Percentiles rank a stretch among this genome's conserved stretches.
Evolutionary conservation across 2,113 vertebrate genomes (phyloP).

Genomic region (Corapipo altera): DNA sequence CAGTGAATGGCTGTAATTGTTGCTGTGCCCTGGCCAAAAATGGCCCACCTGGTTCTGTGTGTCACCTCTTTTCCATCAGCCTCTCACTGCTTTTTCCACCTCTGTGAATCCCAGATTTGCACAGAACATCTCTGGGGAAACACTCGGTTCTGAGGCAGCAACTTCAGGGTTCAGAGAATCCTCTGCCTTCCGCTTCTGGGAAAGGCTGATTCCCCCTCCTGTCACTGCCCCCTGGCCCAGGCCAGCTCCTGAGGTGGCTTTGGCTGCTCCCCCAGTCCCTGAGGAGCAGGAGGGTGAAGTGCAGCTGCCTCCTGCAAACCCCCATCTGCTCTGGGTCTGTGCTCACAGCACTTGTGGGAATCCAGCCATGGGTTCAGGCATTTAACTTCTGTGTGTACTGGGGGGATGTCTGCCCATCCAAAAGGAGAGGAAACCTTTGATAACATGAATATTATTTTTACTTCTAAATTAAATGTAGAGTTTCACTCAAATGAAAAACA

Average conservation of each 20-base stretch:
- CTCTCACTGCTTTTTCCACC: not conserved
- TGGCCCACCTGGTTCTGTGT: not conserved
- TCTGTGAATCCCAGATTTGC: not conserved
- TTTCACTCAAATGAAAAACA: not conserved
- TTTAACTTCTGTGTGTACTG: not conserved
- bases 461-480: not conserved
- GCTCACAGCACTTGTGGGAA: not conserved
- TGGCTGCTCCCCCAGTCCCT: not conserved
- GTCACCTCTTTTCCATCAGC: not conserved
- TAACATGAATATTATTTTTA: not conserved
- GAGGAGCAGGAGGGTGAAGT: not conserved
- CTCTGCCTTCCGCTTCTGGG: not conserved
- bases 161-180: not conserved
- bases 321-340: not conserved
- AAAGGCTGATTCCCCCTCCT: not conserved
- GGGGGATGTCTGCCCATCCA: not conserved
- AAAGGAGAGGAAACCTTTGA: not conserved
- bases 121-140: not conserved
- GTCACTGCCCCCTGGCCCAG: not conserved
- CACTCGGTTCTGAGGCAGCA: not conserved
- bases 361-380: not conserved
- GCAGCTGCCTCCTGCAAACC: not conserved
- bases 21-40: not conserved
- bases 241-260: not conserved
- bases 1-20: not conserved